Percentiles rank a stretch among this genome's conserved stretches.
Conservation (phyloP, 1,140 invertebrate genomes). For the Plectrocnemia conspersa region DNA sequence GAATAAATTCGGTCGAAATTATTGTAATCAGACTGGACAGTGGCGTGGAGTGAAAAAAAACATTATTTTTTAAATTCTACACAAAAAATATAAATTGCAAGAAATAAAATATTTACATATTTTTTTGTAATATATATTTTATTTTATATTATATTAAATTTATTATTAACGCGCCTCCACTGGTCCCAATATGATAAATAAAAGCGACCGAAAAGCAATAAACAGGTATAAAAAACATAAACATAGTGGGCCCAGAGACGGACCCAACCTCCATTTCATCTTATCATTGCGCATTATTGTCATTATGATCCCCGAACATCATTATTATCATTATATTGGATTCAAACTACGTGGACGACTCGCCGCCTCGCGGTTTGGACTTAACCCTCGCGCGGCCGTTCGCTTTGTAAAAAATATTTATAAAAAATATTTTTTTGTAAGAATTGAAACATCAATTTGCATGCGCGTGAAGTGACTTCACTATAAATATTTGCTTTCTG, state of each 20-base stretch:
- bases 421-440: too few relatives aligned
- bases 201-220: constrained; percentile 32
- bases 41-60: constrained; percentile 19
- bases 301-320: constrained; percentile 29
- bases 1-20: constrained; percentile 28
- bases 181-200: constrained; percentile 21
- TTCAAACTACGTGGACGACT: constrained; percentile 22
- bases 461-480: too few relatives aligned
- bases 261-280: constrained; percentile 35
- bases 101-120: neutral
- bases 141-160: too few relatives aligned
- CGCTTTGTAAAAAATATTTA: too few relatives aligned
- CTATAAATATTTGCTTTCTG: too few relatives aligned
- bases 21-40: constrained; percentile 29
- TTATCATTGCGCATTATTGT: constrained; percentile 34
- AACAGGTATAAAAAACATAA: constrained; percentile 33
- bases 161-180: constrained; percentile 7
- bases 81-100: neutral
- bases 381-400: constrained; percentile 5
- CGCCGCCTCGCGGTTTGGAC: constrained; percentile 1
- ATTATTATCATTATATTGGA: constrained; percentile 29
- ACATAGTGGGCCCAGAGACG: constrained; percentile 28
- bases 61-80: neutral
- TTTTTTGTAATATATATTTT: too few relatives aligned
- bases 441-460: too few relatives aligned